Base-by-base conservation (phyloP, 2,113 vertebrate genomes). In the Sakesphorus luctuosus region DNA sequence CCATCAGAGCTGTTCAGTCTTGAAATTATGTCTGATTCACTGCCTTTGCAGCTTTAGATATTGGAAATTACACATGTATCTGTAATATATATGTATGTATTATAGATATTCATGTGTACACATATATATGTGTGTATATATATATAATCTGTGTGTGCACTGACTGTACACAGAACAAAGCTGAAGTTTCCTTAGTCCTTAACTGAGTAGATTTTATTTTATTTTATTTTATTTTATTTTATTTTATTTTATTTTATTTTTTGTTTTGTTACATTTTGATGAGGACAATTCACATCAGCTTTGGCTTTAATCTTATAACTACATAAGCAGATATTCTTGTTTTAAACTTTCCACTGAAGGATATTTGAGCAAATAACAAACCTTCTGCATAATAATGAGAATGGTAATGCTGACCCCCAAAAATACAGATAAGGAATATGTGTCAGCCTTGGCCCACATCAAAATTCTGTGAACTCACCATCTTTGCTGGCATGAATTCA, bases 351-450 rank as follows among this genome's bases (percentile, higher is more conserved):
- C 53, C 25, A 25, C 9, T 67, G 38, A 63, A 69, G 35, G 36
- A 36, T 14, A 56, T 65, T 26, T 85, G 31, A 82, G 26, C 19
- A 82, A 82, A 66, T 33, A 68, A 56, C 28, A 65, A 17, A 49
- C 12, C 13, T 61, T 78, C 67, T 75, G 26, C 36, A 36, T 79
- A 31, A 16, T 25, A 35, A 46, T 52, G 14, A 78, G 33, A 43
- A 9, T 65, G 10, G 6, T 35, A 50, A 81, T 21, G n/a, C 4
- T 63, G 36, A 15, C 1, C 10, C 0, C 0, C 6, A 53, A 55
- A 82, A 71, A 26, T 14, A 36, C 3, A 71, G 63, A 47, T 35
- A 56, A n/a, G 25, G 16, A 26, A 19, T 2, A 9, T 46, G 8
- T 40, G 11, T n/a, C 35, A 65, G 2, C 7, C 11, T 74, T 72